phyloP scores from a whole-genome alignment of 2,888 invertebrate genomes.

The Hirudinaria manillensis region DNA sequence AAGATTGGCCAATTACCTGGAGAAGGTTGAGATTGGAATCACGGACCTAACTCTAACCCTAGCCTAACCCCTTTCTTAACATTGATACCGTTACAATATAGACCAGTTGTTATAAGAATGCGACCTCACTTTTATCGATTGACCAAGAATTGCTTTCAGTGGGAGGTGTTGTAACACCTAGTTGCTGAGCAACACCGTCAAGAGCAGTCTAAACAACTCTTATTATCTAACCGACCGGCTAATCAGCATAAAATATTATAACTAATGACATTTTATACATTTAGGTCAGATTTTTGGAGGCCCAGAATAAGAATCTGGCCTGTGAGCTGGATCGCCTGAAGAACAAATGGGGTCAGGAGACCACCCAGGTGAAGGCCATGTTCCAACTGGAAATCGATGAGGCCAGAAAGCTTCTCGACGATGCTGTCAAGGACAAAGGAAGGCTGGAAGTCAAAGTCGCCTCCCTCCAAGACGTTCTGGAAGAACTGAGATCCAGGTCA shows the following conservation, averaged over 20 bases:
- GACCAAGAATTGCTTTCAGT: no score
- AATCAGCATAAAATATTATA: not conserved
- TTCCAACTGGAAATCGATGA: slow-evolving; percentile 57
- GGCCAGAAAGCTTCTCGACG: slow-evolving; percentile 56
- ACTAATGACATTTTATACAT: not conserved
- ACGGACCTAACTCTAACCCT: no score
- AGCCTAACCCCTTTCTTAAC: no score
- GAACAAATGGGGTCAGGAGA: slow-evolving; percentile 43
- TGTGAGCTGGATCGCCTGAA: slow-evolving; percentile 50
- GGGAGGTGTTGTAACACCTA: no score
- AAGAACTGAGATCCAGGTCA: slow-evolving; percentile 46
- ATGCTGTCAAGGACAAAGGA: slow-evolving; percentile 56
- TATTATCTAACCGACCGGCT: no score
- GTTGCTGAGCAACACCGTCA: no score
- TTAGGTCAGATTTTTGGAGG: slow-evolving; percentile 51
- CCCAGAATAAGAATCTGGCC: slow-evolving; percentile 54
- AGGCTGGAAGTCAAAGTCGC: slow-evolving; percentile 56
- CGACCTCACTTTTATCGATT: not conserved
- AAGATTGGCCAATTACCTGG: slow-evolving; percentile 58
- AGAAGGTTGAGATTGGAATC: slow-evolving; percentile 52
- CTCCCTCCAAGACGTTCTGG: slow-evolving; percentile 54
- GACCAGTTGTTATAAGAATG: not conserved
- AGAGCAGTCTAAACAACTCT: no score
- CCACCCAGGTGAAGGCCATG: slow-evolving; percentile 50
- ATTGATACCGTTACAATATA: no score